Evolutionary conservation across 2,888 invertebrate species (phyloP).

Genomic region (Selenia dentaria): DNA sequence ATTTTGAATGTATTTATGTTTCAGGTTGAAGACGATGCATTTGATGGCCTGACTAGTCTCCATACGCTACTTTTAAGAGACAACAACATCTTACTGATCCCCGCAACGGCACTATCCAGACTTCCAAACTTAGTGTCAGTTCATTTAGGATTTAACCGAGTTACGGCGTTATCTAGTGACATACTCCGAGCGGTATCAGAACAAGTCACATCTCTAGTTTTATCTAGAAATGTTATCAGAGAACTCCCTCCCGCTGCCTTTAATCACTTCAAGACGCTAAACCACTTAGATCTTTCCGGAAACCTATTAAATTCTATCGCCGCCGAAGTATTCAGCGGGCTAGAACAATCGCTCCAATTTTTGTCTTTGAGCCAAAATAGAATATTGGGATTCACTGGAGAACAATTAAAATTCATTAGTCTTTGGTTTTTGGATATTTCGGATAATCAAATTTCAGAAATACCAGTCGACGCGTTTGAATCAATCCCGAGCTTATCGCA

Average conservation of each 20-base stretch:
- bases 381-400: conserved; percentile 87
- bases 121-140: conserved; percentile 89
- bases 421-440: conserved; percentile 90
- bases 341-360: conserved; percentile 89
- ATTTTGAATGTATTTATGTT: conserved; percentile 24
- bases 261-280: conserved; percentile 89
- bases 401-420: conserved; percentile 86
- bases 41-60: conserved; percentile 91
- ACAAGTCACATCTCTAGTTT: conserved; percentile 88
- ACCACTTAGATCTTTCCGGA: conserved; percentile 90
- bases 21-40: conserved; percentile 94
- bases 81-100: conserved; percentile 94
- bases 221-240: conserved; percentile 93
- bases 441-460: conserved; percentile 90
- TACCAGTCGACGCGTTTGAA: conserved; percentile 88
- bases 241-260: conserved; percentile 93
- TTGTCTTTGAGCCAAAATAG: conserved; percentile 91
- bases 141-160: conserved; percentile 93
- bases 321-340: conserved; percentile 90
- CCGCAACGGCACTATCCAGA: conserved; percentile 92
- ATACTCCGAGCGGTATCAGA: conserved; percentile 90
- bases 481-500: conserved; percentile 87
- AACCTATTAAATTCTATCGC: conserved; percentile 90
- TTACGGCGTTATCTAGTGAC: conserved; percentile 93
- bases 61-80: conserved; percentile 92